Percentiles rank a stretch among this genome's conserved stretches.
Evolutionary conservation across 2,113 vertebrate genomes (phyloP).

Genomic region (Silurus meridionalis): DNA sequence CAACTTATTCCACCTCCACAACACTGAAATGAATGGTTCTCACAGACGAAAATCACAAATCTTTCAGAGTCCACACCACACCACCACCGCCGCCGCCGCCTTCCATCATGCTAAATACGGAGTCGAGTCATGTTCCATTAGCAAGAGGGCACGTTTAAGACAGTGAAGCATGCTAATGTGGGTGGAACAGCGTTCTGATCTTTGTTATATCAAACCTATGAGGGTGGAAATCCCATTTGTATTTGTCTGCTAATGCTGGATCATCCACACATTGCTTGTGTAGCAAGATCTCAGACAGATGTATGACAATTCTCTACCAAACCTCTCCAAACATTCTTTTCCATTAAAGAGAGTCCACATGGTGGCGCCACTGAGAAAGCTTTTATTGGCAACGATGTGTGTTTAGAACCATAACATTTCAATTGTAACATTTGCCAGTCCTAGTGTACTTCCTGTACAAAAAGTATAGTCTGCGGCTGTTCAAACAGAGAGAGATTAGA

Average conservation of each 20-base stretch:
- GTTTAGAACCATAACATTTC: not conserved
- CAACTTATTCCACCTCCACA: not conserved
- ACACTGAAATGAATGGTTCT: not conserved
- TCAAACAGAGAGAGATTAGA: not conserved
- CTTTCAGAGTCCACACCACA: not conserved
- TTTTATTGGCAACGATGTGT: not conserved
- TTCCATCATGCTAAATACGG: not conserved
- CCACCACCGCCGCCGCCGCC: not conserved
- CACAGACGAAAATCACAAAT: not conserved
- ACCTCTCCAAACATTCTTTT: not conserved
- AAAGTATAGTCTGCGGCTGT: not conserved
- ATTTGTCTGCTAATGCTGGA: not conserved
- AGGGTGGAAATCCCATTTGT: not conserved
- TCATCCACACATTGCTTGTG: too few species aligned
- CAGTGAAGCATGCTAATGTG: not conserved
- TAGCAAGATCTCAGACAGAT: not conserved
- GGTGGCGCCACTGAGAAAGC: conserved; percentile 33
- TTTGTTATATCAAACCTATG: too few species aligned
- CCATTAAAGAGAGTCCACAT: conserved; percentile 11
- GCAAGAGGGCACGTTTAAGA: not conserved
- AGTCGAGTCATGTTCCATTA: not conserved
- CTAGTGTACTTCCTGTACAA: not conserved
- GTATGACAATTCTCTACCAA: not conserved
- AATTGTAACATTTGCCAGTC: not conserved
- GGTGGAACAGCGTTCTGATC: not conserved